These are phyloP conservation scores for Myotis planiceps DNA, from an alignment of 2,797 vertebrate genomes.

Conservation along the genomic window DNA sequence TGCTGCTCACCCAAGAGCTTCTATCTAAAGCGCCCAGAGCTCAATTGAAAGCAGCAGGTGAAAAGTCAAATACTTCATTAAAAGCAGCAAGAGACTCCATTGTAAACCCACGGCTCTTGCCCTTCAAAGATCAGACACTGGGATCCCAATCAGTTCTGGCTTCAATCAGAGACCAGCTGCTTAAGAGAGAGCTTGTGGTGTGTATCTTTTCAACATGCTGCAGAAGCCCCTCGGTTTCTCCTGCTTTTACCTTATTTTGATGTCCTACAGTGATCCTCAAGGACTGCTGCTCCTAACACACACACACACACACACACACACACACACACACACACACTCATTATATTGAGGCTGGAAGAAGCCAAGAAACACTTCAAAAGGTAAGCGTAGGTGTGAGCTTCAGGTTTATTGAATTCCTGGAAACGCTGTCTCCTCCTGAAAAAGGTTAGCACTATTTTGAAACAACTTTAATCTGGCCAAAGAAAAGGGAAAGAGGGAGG, in stretches of 20 bases:
- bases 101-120: conserved; percentile 67
- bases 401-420: conserved; percentile 46
- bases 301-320: not conserved
- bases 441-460: conserved; percentile 64
- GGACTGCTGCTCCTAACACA: conserved; percentile 50
- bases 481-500: not conserved
- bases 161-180: conserved; percentile 73
- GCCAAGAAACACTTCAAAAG: conserved; percentile 60
- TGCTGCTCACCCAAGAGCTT: conserved; percentile 41
- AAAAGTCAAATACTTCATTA: conserved; percentile 83
- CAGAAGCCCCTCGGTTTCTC: conserved; percentile 56
- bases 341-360: conserved; percentile 63
- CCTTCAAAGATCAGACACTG: conserved; percentile 80
- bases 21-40: conserved; percentile 60
- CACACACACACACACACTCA: not conserved
- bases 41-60: conserved; percentile 75
- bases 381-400: not conserved
- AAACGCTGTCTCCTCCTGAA: conserved; percentile 17
- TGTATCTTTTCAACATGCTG: conserved; percentile 59
- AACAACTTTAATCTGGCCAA: conserved; percentile 49
- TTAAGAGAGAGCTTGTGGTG: conserved; percentile 57
- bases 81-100: conserved; percentile 80
- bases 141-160: conserved; percentile 77
- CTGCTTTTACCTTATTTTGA: conserved; percentile 75
- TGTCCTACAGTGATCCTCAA: conserved; percentile 60